Conservation (phyloP, 1,140 invertebrate genomes). For the Drosophila nebulosa region DNA sequence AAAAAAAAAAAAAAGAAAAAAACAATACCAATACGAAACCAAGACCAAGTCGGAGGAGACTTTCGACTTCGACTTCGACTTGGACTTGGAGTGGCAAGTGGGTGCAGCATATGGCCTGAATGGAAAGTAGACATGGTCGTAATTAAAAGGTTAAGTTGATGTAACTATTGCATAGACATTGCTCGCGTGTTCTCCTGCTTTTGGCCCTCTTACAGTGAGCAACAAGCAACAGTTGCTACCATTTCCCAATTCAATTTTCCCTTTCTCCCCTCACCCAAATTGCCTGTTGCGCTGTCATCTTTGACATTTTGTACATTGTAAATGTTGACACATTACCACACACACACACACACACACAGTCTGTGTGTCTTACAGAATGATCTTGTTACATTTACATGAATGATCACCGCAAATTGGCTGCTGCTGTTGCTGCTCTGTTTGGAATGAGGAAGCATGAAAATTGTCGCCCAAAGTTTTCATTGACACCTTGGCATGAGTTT, state of each 20-base stretch:
- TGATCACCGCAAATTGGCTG: conserved; percentile 76
- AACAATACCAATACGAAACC: conserved; percentile 13
- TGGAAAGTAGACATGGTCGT: conserved; percentile 30
- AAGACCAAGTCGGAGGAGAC: conserved; percentile 4
- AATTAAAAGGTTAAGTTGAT: conserved; percentile 78
- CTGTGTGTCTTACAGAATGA: conserved; percentile 38
- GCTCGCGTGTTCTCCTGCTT: conserved; percentile 9
- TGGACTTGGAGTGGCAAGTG: conserved; percentile 45
- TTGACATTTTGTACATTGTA: conserved; percentile 78
- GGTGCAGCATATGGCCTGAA: conserved; percentile 66
- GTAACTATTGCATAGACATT: conserved; percentile 54
- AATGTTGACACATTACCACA: conserved; percentile 80
- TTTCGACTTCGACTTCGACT: background rate
- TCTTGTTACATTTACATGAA: conserved; percentile 76
- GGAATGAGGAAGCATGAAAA: conserved; percentile 61
- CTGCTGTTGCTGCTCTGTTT: conserved; percentile 6
- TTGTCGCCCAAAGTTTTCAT: conserved; percentile 54
- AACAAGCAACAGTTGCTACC: conserved; percentile 50
- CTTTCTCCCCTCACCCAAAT: background rate
- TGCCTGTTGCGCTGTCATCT: conserved; percentile 49
- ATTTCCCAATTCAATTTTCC: conserved; percentile 8
- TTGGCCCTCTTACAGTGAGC: too few relatives aligned
- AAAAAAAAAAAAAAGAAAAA: conserved; percentile 32
- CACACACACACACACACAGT: conserved; percentile 55
- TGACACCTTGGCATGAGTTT: conserved; percentile 56